Evolutionary conservation across 2,888 invertebrate species (phyloP).

Genomic region (Digitonthophagus gazella): DNA sequence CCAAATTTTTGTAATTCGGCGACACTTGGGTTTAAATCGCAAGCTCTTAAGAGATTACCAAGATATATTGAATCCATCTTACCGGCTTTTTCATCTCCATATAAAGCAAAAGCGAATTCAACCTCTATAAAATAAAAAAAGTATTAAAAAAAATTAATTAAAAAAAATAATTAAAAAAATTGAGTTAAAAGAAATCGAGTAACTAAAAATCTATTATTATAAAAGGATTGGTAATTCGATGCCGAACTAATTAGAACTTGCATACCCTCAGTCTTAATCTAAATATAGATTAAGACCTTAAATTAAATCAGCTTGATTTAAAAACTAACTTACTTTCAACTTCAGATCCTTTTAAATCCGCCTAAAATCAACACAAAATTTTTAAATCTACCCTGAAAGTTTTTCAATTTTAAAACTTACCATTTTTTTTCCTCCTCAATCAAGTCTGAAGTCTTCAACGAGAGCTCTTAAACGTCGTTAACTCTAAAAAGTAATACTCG

Average conservation of each 20-base stretch:
- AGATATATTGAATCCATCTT: constrained; percentile 86
- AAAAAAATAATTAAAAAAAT: too few relatives aligned
- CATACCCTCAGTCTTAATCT: too few relatives aligned
- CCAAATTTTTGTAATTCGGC: constrained; percentile 90
- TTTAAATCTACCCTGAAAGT: constrained; percentile 1
- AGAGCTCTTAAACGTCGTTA: constrained; percentile 20
- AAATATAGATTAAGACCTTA: background rate
- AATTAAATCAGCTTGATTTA: background rate
- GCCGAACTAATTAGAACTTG: background rate
- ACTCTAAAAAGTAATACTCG: constrained; percentile 22
- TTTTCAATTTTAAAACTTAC: constrained; percentile 19
- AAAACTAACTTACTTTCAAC: constrained; percentile 41
- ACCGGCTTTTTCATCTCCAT: constrained; percentile 70
- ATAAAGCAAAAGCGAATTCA: constrained; percentile 44
- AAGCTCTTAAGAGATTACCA: constrained; percentile 86
- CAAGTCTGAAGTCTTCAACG: constrained; percentile 14
- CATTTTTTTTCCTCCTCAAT: constrained; percentile 20
- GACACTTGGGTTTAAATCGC: constrained; percentile 91
- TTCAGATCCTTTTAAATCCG: constrained; percentile 42
- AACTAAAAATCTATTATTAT: background rate
- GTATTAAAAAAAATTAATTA: too few relatives aligned
- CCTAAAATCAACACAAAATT: constrained; percentile 30
- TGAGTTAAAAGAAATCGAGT: too few relatives aligned
- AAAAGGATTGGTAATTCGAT: background rate
- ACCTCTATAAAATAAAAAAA: constrained; percentile 37